These are phyloP conservation scores for Aythya fuligula DNA, from an alignment of 2,797 vertebrate genomes.

Conservation along the genomic window DNA sequence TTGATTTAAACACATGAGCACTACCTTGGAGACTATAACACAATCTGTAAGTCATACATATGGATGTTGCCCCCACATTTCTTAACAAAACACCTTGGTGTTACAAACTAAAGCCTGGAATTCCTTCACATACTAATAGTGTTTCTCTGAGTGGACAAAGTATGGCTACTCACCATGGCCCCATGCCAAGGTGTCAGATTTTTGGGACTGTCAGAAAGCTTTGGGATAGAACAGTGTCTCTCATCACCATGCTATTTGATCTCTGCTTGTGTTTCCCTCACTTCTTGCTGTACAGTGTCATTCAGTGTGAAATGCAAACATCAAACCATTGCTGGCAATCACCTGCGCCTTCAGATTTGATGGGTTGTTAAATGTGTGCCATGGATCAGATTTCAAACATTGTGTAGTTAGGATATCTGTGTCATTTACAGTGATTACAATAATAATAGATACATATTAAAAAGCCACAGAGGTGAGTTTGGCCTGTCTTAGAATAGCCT, in stretches of 20 bases:
- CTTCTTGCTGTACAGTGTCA: neutral
- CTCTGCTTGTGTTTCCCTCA: neutral
- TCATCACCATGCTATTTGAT: neutral
- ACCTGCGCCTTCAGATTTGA: neutral
- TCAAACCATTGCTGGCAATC: neutral
- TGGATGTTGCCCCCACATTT: neutral
- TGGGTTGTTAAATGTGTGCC: neutral
- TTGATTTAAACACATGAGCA: neutral
- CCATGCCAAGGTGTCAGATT: neutral
- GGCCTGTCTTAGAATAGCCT: neutral
- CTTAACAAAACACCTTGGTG: neutral
- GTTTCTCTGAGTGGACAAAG: accelerated
- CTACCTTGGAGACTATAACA: neutral
- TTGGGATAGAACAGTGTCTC: neutral
- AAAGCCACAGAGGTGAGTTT: neutral
- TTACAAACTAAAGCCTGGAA: neutral
- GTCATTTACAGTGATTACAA: neutral
- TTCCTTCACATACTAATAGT: neutral
- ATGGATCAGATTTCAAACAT: neutral
- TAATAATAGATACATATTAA: conserved; percentile 11
- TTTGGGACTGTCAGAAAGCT: neutral
- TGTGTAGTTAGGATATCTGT: neutral
- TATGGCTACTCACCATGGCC: neutral
- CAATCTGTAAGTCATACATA: neutral
- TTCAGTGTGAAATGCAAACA: neutral